Base-by-base conservation (phyloP, 2,113 vertebrate genomes). In the Irena cyanogastra region DNA sequence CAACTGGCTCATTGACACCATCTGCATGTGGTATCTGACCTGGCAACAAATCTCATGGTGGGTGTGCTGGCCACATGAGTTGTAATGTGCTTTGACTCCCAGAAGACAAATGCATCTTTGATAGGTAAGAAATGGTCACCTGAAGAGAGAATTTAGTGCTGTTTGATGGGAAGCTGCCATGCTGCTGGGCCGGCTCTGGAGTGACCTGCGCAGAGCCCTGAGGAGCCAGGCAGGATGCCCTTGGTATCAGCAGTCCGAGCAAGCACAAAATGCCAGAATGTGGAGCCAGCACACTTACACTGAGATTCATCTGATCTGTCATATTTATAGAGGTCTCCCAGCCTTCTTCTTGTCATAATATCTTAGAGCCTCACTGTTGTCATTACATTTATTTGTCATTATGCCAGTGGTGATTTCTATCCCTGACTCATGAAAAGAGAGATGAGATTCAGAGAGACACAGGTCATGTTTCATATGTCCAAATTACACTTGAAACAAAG, bases 101-200 rank as follows among this genome's bases (percentile, higher is more conserved):
- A 17, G n/a, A 69, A 77, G 44, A 31, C 14, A 31, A 14, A 66
- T 56, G 23, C 9, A 9, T 53, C 33, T 83, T 61, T 56, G 17
- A 17, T 18, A 50, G 17, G 26, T 65, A 52, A 72, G 37, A 47
- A 80, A 44, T 31, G 24, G 23, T 37, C 37, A 21, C 28, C 28
- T 57, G 59, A 83, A 21, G 0, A 3, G 19, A 16, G 27, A 64
- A 37, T 16, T 52, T 64, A 8, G 11, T 0, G 0, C 5, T 41
- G 14, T 63, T 59, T 30, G 11, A 16, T 66, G 27, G 28, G 50
- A 65, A 49, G 39, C 7, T 82, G 69, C 47, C 33, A 10, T 2
- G 5, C 70, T 81, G 50, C 74, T 79, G 68, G 20, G 13, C 31
- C 56, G 59, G 17, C 45, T 90, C 53, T 52, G 64, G 54, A 72